A percentile compares a stretch with the other conserved stretches of the same genome.
Conservation (phyloP, 2,888 invertebrate species). For the Polia nebulosa region DNA sequence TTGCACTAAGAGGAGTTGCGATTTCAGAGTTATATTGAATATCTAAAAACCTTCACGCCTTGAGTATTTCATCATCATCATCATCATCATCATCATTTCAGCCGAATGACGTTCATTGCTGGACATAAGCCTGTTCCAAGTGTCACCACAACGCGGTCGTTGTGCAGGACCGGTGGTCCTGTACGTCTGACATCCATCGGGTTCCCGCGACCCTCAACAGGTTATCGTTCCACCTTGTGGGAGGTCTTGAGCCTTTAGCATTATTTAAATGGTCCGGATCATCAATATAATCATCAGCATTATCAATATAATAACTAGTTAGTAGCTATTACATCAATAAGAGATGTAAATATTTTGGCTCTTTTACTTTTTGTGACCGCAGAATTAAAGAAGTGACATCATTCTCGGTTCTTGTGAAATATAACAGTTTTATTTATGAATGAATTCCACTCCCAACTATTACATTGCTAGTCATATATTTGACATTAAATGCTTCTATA, state of each 20-base stretch:
- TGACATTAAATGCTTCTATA: constrained; percentile 18
- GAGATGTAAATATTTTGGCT: too few species aligned
- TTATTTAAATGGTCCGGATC: neutral
- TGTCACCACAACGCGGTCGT: too few species aligned
- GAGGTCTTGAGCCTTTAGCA: neutral
- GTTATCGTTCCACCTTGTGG: too few species aligned
- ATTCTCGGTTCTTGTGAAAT: neutral
- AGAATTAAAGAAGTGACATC: neutral
- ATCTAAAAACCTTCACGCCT: neutral
- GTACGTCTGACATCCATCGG: too few species aligned
- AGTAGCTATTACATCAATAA: neutral
- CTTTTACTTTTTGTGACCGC: neutral
- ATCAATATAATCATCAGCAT: neutral
- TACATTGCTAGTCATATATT: constrained; percentile 6
- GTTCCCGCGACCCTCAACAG: too few species aligned
- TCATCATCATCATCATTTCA: neutral
- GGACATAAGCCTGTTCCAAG: too few species aligned
- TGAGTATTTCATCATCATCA: neutral
- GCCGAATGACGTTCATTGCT: too few species aligned
- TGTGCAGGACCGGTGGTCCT: too few species aligned
- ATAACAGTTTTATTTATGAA: constrained; percentile 24
- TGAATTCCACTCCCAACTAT: constrained; percentile 10
- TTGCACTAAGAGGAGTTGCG: neutral
- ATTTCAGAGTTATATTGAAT: neutral
- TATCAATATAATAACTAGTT: neutral